Evolutionary conservation across 92 coral and sea anemone species (phyloP).

Genomic region (Metridium senile): DNA sequence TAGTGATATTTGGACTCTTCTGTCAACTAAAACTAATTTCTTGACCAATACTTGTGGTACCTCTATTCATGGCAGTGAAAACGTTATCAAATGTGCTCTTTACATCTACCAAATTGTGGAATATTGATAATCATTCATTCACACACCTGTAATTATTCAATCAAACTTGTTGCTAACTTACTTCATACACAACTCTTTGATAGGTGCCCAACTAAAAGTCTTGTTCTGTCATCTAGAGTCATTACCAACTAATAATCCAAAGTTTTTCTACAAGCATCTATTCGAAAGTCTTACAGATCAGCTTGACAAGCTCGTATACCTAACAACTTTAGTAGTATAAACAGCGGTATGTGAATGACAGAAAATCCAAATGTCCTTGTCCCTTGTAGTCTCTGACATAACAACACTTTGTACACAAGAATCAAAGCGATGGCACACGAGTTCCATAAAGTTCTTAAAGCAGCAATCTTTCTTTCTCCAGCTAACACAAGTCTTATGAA

Average conservation of each 20-base stretch:
- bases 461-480: slow-evolving; percentile 84
- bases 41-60: too few relatives aligned
- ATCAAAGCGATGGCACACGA: slow-evolving; percentile 53
- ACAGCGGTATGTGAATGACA: slow-evolving; percentile 87
- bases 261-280: neutral
- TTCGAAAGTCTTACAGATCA: slow-evolving; percentile 35
- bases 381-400: slow-evolving; percentile 84
- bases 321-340: slow-evolving; percentile 76
- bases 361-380: slow-evolving; percentile 59
- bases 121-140: too few relatives aligned
- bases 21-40: too few relatives aligned
- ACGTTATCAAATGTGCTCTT: too few relatives aligned
- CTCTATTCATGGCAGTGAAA: too few relatives aligned
- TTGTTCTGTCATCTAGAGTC: too few relatives aligned
- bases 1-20: too few relatives aligned
- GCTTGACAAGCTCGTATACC: slow-evolving; percentile 94
- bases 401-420: slow-evolving; percentile 70
- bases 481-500: slow-evolving; percentile 83
- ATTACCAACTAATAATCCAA: neutral
- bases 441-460: slow-evolving; percentile 92
- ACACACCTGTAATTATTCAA: too few relatives aligned
- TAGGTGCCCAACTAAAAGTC: too few relatives aligned
- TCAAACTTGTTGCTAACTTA: too few relatives aligned
- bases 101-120: too few relatives aligned
- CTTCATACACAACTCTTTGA: too few relatives aligned